Percentiles rank a stretch among this genome's conserved stretches.
Conservation (phyloP, 2,113 vertebrate species). For the Athene noctua region DNA sequence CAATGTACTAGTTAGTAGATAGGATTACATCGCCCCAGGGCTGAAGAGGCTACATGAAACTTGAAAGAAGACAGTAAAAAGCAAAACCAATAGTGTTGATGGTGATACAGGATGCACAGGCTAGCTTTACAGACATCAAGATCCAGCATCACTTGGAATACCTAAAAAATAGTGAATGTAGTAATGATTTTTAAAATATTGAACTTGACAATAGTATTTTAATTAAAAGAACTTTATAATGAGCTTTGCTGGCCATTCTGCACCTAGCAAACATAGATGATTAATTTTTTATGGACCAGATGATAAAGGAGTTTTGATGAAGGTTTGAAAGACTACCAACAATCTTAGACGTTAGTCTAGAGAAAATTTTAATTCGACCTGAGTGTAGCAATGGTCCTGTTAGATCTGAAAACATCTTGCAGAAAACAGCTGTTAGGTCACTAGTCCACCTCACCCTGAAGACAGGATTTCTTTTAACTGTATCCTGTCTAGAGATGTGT, state of each 20-base stretch:
- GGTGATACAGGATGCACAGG: background rate
- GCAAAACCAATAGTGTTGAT: background rate
- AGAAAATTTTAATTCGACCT: background rate
- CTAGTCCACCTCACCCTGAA: background rate
- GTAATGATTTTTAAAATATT: background rate
- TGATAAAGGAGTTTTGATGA: background rate
- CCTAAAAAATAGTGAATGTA: background rate
- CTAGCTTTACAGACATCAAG: background rate
- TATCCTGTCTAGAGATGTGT: background rate
- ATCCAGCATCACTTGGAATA: background rate
- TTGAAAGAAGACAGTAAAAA: background rate
- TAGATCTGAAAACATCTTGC: background rate
- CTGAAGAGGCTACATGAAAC: background rate
- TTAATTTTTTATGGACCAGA: background rate
- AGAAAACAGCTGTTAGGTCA: background rate
- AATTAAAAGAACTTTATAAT: background rate
- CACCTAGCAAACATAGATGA: background rate
- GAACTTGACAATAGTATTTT: background rate
- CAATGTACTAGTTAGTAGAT: background rate
- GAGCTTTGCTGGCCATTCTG: background rate
- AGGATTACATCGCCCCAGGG: background rate
- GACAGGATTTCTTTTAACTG: background rate
- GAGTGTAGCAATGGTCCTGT: background rate
- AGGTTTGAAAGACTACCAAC: background rate
- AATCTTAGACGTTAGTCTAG: background rate